phyloP scores from a whole-genome alignment of 2,113 vertebrate genomes.

The Dascyllus trimaculatus region DNA sequence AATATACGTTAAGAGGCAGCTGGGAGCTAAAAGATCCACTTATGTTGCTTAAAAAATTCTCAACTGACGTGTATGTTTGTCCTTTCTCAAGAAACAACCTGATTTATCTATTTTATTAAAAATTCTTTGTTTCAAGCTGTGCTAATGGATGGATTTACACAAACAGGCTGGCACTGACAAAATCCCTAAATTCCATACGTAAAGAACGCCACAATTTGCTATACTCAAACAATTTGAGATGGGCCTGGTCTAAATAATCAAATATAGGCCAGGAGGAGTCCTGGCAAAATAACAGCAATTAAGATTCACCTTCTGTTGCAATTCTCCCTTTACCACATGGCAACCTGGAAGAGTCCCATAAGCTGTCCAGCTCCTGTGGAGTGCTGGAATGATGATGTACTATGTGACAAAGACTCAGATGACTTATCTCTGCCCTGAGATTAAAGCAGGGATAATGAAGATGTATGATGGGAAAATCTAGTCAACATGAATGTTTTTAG shows the following conservation, averaged over 20 bases:
- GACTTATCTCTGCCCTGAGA: slow-evolving; percentile 55
- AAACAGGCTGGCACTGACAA: neutral
- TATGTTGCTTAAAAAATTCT: neutral
- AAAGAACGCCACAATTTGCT: slow-evolving; percentile 7
- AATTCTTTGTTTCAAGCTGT: neutral
- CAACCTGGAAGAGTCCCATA: slow-evolving; percentile 53
- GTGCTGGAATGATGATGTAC: slow-evolving; percentile 61
- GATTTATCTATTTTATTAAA: neutral
- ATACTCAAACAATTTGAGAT: slow-evolving; percentile 18
- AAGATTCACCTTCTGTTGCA: slow-evolving; percentile 71
- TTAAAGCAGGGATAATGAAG: slow-evolving; percentile 57
- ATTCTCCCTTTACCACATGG: slow-evolving; percentile 57
- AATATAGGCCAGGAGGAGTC: slow-evolving; percentile 59
- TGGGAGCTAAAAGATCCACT: neutral
- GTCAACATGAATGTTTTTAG: slow-evolving; percentile 1
- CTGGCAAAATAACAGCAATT: slow-evolving; percentile 67
- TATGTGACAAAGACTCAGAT: slow-evolving; percentile 46
- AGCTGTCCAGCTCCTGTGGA: slow-evolving; percentile 49
- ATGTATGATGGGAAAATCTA: slow-evolving; percentile 14
- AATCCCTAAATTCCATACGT: neutral
- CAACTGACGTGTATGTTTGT: neutral
- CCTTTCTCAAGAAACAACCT: neutral
- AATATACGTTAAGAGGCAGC: neutral
- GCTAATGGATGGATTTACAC: neutral
- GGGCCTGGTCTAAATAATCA: slow-evolving; percentile 48